These are phyloP conservation scores for Zosterops hypoxanthus DNA, from an alignment of 2,113 vertebrate genomes.

Conservation along the genomic window DNA sequence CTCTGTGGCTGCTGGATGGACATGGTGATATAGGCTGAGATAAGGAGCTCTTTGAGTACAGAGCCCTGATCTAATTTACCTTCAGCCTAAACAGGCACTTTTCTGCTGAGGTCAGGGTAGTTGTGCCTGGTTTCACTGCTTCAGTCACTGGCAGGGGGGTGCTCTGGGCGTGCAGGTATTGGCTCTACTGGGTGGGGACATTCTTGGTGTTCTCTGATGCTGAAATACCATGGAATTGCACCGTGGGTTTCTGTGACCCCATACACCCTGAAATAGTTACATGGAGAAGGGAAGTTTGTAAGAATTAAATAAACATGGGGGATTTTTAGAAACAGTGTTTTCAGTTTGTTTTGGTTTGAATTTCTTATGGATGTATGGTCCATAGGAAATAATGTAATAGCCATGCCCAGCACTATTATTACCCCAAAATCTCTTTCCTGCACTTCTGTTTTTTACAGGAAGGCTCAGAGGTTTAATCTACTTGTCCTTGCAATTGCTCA, in stretches of 20 bases:
- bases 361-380: not conserved
- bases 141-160: not conserved
- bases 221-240: not conserved
- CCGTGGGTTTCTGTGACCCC: fast-evolving
- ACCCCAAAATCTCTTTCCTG: not conserved
- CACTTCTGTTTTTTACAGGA: not conserved
- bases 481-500: not conserved
- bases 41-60: not conserved
- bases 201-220: not conserved
- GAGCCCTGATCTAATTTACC: not conserved
- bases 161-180: not conserved
- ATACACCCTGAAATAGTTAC: fast-evolving
- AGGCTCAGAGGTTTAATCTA: not conserved
- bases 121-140: not conserved
- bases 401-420: not conserved
- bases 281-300: not conserved
- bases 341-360: not conserved
- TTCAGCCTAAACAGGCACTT: not conserved
- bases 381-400: not conserved
- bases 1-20: not conserved
- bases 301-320: not conserved
- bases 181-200: not conserved
- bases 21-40: not conserved
- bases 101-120: not conserved
- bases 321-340: not conserved